Conservation (phyloP, 2,888 invertebrate genomes). For the Meloe dianella region DNA sequence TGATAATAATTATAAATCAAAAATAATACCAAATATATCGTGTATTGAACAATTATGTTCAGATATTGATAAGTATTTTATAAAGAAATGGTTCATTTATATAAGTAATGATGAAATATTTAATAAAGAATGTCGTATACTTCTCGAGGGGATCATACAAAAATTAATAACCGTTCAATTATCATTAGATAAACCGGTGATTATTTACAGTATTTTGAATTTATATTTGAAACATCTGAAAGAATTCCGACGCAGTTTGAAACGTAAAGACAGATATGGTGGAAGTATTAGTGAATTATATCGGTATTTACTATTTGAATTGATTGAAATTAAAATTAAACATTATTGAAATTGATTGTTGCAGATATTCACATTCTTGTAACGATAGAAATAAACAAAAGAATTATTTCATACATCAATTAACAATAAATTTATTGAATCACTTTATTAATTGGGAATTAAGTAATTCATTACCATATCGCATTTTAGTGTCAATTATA, state of each 20-base stretch:
- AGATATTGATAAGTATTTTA: slow-evolving; percentile 60
- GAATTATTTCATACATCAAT: slow-evolving; percentile 66
- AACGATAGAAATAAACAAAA: slow-evolving; percentile 59
- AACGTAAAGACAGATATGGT: slow-evolving; percentile 63
- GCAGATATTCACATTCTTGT: slow-evolving; percentile 55
- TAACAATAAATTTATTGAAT: slow-evolving; percentile 65
- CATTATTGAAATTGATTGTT: slow-evolving; percentile 14
- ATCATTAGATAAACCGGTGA: slow-evolving; percentile 56
- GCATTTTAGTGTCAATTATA: slow-evolving; percentile 67
- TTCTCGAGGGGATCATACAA: slow-evolving; percentile 58
- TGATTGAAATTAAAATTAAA: no score
- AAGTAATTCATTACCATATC: slow-evolving; percentile 71
- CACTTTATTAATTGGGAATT: slow-evolving; percentile 72
- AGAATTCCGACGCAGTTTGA: slow-evolving; percentile 68
- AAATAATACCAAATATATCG: not conserved
- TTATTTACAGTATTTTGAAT: slow-evolving; percentile 60
- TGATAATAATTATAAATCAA: not conserved
- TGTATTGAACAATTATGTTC: slow-evolving; percentile 52
- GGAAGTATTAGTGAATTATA: slow-evolving; percentile 62
- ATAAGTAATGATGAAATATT: slow-evolving; percentile 61
- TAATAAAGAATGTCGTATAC: slow-evolving; percentile 55
- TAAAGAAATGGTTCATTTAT: slow-evolving; percentile 61
- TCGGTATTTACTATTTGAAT: slow-evolving; percentile 48
- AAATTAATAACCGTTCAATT: slow-evolving; percentile 55
- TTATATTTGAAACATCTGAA: slow-evolving; percentile 68